A percentile compares a stretch with the other conserved stretches of the same genome.
phyloP scores from a whole-genome alignment of 2,797 vertebrate species.

The Clarias platycephalus region DNA sequence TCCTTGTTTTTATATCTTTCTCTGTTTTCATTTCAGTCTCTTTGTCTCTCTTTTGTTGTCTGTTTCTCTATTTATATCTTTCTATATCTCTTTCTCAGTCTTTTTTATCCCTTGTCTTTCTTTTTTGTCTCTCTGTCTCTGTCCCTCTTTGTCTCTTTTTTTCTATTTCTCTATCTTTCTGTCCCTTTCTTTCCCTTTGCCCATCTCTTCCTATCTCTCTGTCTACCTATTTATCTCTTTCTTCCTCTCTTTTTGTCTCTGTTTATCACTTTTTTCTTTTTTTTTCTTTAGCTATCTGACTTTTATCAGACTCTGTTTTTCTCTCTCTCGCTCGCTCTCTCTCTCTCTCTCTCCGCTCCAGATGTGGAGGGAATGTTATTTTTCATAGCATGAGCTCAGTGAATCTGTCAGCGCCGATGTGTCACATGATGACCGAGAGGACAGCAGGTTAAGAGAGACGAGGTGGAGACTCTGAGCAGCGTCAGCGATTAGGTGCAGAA shows the following conservation, averaged over 20 bases:
- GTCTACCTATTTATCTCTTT: neutral
- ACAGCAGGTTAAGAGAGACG: slow-evolving; percentile 4
- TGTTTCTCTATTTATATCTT: too few relatives aligned
- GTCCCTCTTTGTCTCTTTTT: neutral
- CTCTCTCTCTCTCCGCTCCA: neutral
- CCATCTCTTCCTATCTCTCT: too few relatives aligned
- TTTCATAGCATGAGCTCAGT: neutral
- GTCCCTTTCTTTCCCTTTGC: too few relatives aligned
- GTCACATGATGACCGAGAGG: neutral
- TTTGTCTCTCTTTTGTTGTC: neutral
- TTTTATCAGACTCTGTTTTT: neutral
- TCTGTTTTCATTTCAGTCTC: slow-evolving; percentile 16
- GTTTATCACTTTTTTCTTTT: neutral
- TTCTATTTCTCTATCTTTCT: too few relatives aligned
- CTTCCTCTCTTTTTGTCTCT: neutral
- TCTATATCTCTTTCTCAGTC: neutral
- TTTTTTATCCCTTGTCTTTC: neutral
- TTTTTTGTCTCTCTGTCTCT: neutral
- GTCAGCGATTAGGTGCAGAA: slow-evolving; percentile 18
- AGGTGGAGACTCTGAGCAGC: neutral
- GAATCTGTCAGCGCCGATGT: slow-evolving; percentile 11
- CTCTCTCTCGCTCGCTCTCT: slow-evolving; percentile 1
- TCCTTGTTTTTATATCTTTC: too few relatives aligned
- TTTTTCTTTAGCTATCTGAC: slow-evolving; percentile 14
- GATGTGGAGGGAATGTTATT: slow-evolving; percentile 5